Percentiles rank a stretch among this genome's conserved stretches.
Conservation (phyloP, 2,113 vertebrate species). For the Ammodytes marinus region DNA sequence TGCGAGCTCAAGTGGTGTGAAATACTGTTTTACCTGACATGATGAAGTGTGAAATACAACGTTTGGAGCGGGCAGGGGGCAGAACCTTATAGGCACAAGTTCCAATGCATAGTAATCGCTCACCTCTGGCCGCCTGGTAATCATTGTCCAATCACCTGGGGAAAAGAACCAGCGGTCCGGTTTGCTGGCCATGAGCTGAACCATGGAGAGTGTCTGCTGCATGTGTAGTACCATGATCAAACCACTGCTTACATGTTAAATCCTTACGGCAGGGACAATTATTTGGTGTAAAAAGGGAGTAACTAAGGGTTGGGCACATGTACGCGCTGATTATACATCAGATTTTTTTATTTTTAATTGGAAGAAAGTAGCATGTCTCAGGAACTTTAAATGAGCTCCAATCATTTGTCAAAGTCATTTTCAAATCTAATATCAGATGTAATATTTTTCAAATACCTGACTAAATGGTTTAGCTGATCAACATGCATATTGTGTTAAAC, state of each 20-base stretch:
- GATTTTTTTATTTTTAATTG: background rate
- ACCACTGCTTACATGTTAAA: conserved; percentile 20
- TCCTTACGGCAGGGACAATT: conserved; percentile 5
- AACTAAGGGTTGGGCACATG: background rate
- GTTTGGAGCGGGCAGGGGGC: conserved; percentile 46
- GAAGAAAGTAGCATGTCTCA: background rate
- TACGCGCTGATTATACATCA: background rate
- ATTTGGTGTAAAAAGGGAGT: background rate
- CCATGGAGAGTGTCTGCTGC: conserved; percentile 46
- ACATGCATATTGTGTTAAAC: background rate
- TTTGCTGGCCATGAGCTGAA: conserved; percentile 45
- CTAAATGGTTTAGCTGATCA: background rate
- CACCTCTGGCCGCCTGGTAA: conserved; percentile 67
- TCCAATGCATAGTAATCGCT: conserved; percentile 79
- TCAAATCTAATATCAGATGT: background rate
- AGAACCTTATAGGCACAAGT: conserved; percentile 61
- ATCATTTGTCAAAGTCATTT: background rate
- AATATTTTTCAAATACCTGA: background rate
- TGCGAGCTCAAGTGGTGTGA: conserved; percentile 76
- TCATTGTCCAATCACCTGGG: conserved; percentile 73
- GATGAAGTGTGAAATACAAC: conserved; percentile 82
- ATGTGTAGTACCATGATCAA: conserved; percentile 39
- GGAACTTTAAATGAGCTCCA: background rate
- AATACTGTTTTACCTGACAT: conserved; percentile 74
- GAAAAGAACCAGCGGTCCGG: conserved; percentile 69